These are phyloP conservation scores for Paguma larvata DNA, from an alignment of 2,797 vertebrate species.

Conservation along the genomic window DNA sequence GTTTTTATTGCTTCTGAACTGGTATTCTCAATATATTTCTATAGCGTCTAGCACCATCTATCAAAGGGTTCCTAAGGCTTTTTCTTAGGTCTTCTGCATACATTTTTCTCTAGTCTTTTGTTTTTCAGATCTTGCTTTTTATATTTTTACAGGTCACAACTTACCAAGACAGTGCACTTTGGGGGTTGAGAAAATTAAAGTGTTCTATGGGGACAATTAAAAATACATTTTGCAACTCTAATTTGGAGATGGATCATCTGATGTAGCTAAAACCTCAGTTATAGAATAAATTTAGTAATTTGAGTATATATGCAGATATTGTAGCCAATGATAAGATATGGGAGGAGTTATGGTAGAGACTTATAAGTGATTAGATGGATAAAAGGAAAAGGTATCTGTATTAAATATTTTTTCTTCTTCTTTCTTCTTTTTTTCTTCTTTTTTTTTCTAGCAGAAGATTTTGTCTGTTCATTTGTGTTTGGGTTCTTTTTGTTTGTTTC, in stretches of 20 bases:
- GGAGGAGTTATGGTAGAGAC: not conserved
- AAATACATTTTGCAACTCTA: not conserved
- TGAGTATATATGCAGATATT: not conserved
- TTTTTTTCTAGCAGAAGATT: not conserved
- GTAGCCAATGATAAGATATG: not conserved
- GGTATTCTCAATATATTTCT: not conserved
- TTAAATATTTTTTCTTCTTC: not conserved
- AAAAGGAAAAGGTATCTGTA: not conserved
- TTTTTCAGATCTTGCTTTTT: slow-evolving; percentile 6
- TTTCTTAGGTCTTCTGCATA: not conserved
- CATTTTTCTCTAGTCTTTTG: not conserved
- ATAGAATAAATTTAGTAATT: not conserved
- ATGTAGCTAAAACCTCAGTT: not conserved
- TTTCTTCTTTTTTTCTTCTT: not conserved
- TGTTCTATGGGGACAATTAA: not conserved
- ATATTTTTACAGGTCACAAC: not conserved
- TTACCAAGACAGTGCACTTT: not conserved
- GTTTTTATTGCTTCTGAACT: not conserved
- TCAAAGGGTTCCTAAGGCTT: not conserved
- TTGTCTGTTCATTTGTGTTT: not conserved
- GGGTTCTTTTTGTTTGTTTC: no score
- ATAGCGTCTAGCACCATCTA: not conserved
- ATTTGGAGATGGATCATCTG: not conserved
- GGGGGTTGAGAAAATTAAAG: not conserved
- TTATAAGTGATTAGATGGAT: not conserved